Evolutionary conservation across 2,888 invertebrate genomes (phyloP), one percentile per base, ranked within the genome.

Genomic region (Eupeodes luniger): DNA sequence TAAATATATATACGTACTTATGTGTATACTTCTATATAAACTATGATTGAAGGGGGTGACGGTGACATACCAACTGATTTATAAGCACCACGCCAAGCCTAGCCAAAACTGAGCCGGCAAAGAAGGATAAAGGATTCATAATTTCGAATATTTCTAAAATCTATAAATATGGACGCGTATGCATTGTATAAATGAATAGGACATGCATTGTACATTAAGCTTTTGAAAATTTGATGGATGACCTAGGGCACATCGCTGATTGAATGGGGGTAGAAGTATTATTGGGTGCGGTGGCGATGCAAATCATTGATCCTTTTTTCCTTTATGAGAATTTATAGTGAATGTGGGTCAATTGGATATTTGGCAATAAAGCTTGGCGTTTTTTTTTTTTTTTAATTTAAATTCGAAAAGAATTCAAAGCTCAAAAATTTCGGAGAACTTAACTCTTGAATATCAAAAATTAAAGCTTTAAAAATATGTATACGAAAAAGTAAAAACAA

Each of bases 181-280:
- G 27, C 57, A 14, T 34, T 57, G 27, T 34, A 19, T 40, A n/a
- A 36, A 49, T 9, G 53, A 14, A 69, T 78, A 57, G 40, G 27
- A 64, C 69, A 72, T 61, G 64, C 67, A 80, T 70, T 16, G 5
- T 70, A 75, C 19, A 12, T 47, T 57, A 59, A 59, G 66, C 66
- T 79, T 64, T 80, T 83, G 79, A 27, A 40, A 44, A 77, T 77
- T 61, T 84, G 87, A 81, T 74, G 61, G 69, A 87, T 69, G 57
- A 67, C 66, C 76, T 27, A 47, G 57, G 67, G 70, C 61, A 27
- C 27, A 53, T 34, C 27, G 79, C 78, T 87, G 86, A 83, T 87
- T 83, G 83, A 72, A 78, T 70, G 53, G 36, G 5, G 36, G 49
- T 7, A 49, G 40, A 40, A 40, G 5, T 40, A 74, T 59, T 19